Conservation (phyloP, 2,113 vertebrate species). For the Embiotoca jacksoni region DNA sequence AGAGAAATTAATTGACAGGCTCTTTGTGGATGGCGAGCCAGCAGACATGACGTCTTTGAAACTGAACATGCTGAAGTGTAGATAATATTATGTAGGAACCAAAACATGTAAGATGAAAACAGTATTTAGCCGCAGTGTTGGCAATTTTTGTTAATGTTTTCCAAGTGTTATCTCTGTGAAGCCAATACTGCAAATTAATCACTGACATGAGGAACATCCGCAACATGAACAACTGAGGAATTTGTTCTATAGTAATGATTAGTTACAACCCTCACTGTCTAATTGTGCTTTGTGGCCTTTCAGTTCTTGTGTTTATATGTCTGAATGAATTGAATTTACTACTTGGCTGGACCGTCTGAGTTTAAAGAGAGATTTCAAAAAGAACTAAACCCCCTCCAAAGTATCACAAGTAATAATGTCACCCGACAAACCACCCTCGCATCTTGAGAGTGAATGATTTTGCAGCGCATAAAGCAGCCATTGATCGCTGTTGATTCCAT, state of each 20-base stretch:
- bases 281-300: constrained; percentile 46
- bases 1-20: constrained; percentile 37
- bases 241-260: constrained; percentile 38
- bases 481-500: constrained; percentile 69
- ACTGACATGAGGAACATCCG: constrained; percentile 45
- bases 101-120: constrained; percentile 10
- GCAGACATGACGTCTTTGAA: constrained; percentile 34
- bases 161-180: constrained; percentile 25
- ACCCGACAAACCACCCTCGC: constrained; percentile 37
- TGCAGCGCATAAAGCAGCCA: constrained; percentile 42
- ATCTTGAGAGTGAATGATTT: constrained; percentile 58
- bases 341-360: constrained; percentile 42
- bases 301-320: constrained; percentile 22
- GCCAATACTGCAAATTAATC: constrained; percentile 55
- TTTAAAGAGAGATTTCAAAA: constrained; percentile 45
- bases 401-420: constrained; percentile 49
- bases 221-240: constrained; percentile 34
- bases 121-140: constrained; percentile 3
- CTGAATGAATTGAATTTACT: constrained; percentile 30
- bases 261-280: constrained; percentile 35
- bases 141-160: constrained; percentile 20
- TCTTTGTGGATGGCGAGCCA: constrained; percentile 32
- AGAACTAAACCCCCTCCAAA: constrained; percentile 25
- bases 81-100: constrained; percentile 11
- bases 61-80: constrained; percentile 14